Evolutionary conservation across 2,888 invertebrate genomes (phyloP).

Genomic region (Dexiosoma caninum): DNA sequence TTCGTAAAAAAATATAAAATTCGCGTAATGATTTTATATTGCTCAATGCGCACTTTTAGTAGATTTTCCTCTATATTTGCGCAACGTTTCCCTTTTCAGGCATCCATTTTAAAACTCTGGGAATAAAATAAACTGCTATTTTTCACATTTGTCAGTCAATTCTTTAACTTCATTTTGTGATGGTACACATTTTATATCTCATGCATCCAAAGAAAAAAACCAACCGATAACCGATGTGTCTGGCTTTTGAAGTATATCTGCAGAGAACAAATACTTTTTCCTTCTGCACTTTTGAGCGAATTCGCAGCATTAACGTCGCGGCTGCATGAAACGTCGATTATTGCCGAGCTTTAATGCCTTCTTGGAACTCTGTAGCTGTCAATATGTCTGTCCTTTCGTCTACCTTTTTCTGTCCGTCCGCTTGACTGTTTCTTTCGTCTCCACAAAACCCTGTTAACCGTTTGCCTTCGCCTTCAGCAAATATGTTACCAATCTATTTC

Average conservation of each 20-base stretch:
- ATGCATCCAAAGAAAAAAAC: conserved; percentile 50
- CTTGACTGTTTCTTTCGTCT: conserved; percentile 30
- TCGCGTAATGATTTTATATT: conserved; percentile 15
- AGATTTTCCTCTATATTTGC: neutral
- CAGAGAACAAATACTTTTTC: conserved; percentile 47
- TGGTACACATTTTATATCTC: conserved; percentile 33
- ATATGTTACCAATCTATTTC: neutral
- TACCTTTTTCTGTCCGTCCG: neutral
- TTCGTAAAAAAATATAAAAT: conserved; percentile 32
- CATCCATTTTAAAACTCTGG: conserved; percentile 39
- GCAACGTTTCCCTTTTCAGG: conserved; percentile 3
- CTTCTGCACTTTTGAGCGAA: conserved; percentile 49
- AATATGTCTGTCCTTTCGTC: conserved; percentile 29
- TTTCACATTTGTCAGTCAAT: conserved; percentile 8
- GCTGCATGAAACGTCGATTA: conserved; percentile 14
- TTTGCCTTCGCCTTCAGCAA: conserved; percentile 4
- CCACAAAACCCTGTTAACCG: conserved; percentile 46
- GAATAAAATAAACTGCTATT: neutral
- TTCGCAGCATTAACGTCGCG: conserved; percentile 43
- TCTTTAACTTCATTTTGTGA: conserved; percentile 52
- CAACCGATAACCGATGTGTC: conserved; percentile 47
- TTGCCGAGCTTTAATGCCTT: conserved; percentile 47
- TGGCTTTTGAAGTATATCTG: conserved; percentile 52
- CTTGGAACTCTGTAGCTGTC: conserved; percentile 15
- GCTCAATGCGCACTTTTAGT: conserved; percentile 1